Percentiles rank a stretch among this genome's conserved stretches.
phyloP scores from a whole-genome alignment of 92 coral and sea anemone genomes.

The Actinernus sp. region DNA sequence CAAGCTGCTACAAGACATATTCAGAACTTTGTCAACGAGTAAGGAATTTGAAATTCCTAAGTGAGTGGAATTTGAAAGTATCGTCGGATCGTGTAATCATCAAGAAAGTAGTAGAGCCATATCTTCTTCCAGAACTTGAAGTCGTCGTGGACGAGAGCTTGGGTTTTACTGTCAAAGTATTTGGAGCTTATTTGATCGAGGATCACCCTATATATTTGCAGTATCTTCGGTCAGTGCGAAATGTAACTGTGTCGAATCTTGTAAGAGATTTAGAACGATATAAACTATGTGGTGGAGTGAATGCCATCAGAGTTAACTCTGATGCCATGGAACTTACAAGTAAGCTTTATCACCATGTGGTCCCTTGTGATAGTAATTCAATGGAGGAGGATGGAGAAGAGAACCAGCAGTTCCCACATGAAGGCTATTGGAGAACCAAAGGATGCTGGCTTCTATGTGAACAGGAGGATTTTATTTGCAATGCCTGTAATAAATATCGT shows the following conservation, averaged over 20 bases:
- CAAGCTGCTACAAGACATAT: slow-evolving; percentile 50
- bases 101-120: slow-evolving; percentile 37
- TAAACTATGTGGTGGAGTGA: slow-evolving; percentile 42
- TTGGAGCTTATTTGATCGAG: slow-evolving; percentile 45
- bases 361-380: slow-evolving; percentile 26
- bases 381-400: slow-evolving; percentile 26
- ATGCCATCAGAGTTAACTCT: no score
- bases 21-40: slow-evolving; percentile 48
- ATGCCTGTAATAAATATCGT: slow-evolving; percentile 11
- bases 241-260: slow-evolving; percentile 48
- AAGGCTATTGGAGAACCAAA: slow-evolving; percentile 14
- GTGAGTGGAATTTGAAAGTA: slow-evolving; percentile 48
- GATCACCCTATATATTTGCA: slow-evolving; percentile 49
- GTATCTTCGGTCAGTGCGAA: slow-evolving; percentile 27
- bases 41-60: slow-evolving; percentile 33
- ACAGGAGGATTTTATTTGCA: slow-evolving; percentile 17
- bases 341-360: slow-evolving; percentile 63
- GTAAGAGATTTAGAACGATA: slow-evolving; percentile 37
- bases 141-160: slow-evolving; percentile 61
- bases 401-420: slow-evolving; percentile 64
- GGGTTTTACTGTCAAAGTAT: slow-evolving; percentile 60
- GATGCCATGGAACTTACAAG: slow-evolving; percentile 19
- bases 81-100: slow-evolving; percentile 29
- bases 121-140: slow-evolving; percentile 55
- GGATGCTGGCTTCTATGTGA: slow-evolving; percentile 4